Conservation (phyloP, 2,113 vertebrate genomes). For the Sus scrofa region T2T-Sscrofa CM000826.6:118705501-118706000, state of each 20-base stretch:
- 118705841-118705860: not conserved
- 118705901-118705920: not conserved
- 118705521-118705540: slow-evolving; percentile 47
- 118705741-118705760: not conserved
- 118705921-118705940: not conserved
- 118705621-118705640: slow-evolving; percentile 58
- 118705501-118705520: slow-evolving; percentile 69
- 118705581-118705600: slow-evolving; percentile 61
- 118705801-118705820: not conserved
- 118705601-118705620: slow-evolving; percentile 66
- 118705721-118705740: not conserved
- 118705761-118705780: not conserved
- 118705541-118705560: slow-evolving; percentile 64
- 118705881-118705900: not conserved
- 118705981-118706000: not conserved
- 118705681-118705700: not conserved
- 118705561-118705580: slow-evolving; percentile 6
- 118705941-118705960: not conserved
- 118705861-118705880: not conserved
- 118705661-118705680: not conserved
- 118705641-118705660: not conserved
- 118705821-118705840: not conserved
- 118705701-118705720: not conserved
- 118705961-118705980: not conserved
- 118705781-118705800: not conserved